Base-by-base conservation (phyloP, 2,797 vertebrate genomes). In the Podargus strigoides region DNA sequence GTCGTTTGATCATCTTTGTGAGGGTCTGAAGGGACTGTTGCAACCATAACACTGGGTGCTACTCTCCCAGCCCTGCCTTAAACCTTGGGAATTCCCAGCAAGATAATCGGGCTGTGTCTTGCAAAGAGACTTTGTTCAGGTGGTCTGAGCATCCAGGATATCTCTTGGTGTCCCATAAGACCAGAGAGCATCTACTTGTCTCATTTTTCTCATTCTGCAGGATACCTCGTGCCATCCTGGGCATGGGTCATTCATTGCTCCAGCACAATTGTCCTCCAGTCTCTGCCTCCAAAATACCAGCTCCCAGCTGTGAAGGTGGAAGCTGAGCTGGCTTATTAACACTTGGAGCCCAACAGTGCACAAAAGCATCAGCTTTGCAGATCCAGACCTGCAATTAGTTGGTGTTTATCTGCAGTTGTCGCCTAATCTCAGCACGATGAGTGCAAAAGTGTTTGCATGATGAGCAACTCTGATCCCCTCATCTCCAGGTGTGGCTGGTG, bases 31-130 rank as follows among this genome's bases (percentile, higher is more conserved):
- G 39, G 44, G 34, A 53, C 15, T 23, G 10, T 27, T 34, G n/a
- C 14, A 59, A 0, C 12, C 4, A 0, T 47, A 76, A 36, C 4
- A n/a, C 5, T 5, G 13, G 6, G 4, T 5, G 7, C 4, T 85
- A 56, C n/a, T 60, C 8, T 11, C 15, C 9, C 12, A 56, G 12
- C 11, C 34, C 17, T 50, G 17, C 22, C 39, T 62, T 58, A 75
- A 91, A 52, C 62, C 47, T 9, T n/a, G 34, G 11, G 13, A 22
- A 47, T 66, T 74, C 20, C 28, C 14, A n/a, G 23, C 39, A 22
- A 30, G 6, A 11, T 26, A 49, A 44, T 7, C 23, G 36, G 26
- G 10, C 18, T 41, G 14, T 50, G 37, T 32, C 55, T 62, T 30
- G 34, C 6, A 12, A 39, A 52, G 41, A n/a, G 2, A 24, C 37